Conservation (phyloP, 2,888 invertebrate genomes). For the Acholoe squamosa region DNA sequence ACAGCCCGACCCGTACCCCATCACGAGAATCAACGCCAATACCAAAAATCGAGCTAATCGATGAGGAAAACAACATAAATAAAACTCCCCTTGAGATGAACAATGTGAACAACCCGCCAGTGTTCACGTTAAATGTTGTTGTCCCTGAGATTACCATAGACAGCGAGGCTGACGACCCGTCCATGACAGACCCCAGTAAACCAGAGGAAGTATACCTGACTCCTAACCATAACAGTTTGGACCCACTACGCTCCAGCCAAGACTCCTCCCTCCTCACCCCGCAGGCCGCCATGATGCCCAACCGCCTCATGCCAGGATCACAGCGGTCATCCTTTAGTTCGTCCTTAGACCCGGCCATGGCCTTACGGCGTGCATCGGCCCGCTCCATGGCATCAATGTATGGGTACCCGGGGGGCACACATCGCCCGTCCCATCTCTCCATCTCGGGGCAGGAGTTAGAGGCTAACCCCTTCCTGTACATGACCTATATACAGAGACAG, state of each 20-base stretch:
- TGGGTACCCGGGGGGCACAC: neutral
- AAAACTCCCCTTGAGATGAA: slow-evolving; percentile 2
- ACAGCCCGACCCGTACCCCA: neutral
- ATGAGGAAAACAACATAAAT: slow-evolving; percentile 46
- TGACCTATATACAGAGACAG: slow-evolving; percentile 65
- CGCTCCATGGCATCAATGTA: slow-evolving; percentile 29
- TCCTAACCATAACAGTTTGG: neutral
- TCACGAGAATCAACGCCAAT: neutral
- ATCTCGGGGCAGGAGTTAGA: slow-evolving; percentile 32
- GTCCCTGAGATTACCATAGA: slow-evolving; percentile 49
- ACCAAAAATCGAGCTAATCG: slow-evolving; percentile 45
- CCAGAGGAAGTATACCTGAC: slow-evolving; percentile 35
- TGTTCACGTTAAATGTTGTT: neutral
- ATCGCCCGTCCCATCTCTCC: slow-evolving; percentile 39
- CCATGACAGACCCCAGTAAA: neutral
- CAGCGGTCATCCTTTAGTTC: neutral
- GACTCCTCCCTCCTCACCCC: neutral
- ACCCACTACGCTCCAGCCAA: neutral
- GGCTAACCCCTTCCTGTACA: slow-evolving; percentile 49
- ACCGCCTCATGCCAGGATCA: neutral
- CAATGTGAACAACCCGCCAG: neutral
- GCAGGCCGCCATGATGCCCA: neutral
- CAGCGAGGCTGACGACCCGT: neutral
- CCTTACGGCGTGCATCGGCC: slow-evolving; percentile 5
- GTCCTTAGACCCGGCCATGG: neutral